Base-by-base conservation (phyloP, 2,797 vertebrate species). In the Oophaga sylvatica region DNA sequence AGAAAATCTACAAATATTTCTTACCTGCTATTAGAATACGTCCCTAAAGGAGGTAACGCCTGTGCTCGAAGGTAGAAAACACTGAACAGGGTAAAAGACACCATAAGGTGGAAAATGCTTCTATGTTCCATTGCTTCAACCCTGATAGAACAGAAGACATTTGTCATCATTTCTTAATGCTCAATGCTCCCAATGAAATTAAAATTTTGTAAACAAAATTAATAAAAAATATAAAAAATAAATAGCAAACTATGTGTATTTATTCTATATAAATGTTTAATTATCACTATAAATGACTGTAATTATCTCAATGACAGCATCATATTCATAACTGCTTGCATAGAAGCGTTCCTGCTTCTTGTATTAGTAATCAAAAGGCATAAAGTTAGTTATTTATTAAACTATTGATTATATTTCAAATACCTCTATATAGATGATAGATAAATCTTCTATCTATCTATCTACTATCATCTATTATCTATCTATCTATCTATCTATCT, bases 111-210 rank as follows among this genome's bases (percentile, higher is more conserved):
- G 92, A 95, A 95, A 83, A 96, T 94, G 92, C 92, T 95, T 92
- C 96, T 95, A 82, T 93, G 95, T 93, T 96, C 95, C 98, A 99
- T 99, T 90, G 93, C 93, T 93, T 92, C 91, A 90, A 90, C 94
- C 93, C 94, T 95, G 91, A 13, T 31, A 19, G 71, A 77, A 16
- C 5, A 84, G 22, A 84, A 85, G 26, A 4, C 7, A 85, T 63
- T 17, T 80, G 9, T 35, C 2, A 60, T 13, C 2, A 79, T 1
- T 56, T 77, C n/a, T 11, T 57, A 12, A 19, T 26, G 12, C 11
- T 31, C 29, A 12, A 19, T 26, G 12, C 11, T 31, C 29, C 0
- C 15, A 57, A 26, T 53, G 5, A 15, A 77, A 56, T 26, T 56
- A n/a, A 53, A 22, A 76, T 19, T 65, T 11, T 11, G 10, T 9